Conservation (phyloP, 2,888 invertebrate genomes). For the Phanerotoma sp. region DNA sequence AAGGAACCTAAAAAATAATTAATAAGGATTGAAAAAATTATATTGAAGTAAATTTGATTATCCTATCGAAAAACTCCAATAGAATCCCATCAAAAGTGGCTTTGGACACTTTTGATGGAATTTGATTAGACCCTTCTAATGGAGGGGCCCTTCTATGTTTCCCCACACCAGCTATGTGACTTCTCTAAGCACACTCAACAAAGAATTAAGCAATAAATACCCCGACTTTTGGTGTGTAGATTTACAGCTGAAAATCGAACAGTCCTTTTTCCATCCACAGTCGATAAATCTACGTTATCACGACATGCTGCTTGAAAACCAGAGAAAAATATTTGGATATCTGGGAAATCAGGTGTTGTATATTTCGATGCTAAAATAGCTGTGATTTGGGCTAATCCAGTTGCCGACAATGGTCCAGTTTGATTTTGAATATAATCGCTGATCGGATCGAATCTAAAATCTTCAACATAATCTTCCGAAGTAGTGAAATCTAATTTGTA, state of each 20-base stretch:
- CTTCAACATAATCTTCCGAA: constrained; percentile 45
- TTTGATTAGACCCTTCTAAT: too few relatives aligned
- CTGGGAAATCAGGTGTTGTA: constrained; percentile 65
- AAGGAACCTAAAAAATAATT: too few relatives aligned
- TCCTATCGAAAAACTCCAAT: too few relatives aligned
- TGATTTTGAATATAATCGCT: constrained; percentile 62
- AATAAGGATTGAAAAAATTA: too few relatives aligned
- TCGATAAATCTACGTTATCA: constrained; percentile 39
- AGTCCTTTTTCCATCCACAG: constrained; percentile 18
- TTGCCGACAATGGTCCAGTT: constrained; percentile 65
- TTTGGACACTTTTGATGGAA: too few relatives aligned
- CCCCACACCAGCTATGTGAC: too few relatives aligned
- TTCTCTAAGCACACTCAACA: too few relatives aligned
- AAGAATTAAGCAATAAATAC: constrained; percentile 45
- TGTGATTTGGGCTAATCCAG: constrained; percentile 69
- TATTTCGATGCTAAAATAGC: constrained; percentile 64
- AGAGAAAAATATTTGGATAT: constrained; percentile 68
- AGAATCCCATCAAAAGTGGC: too few relatives aligned
- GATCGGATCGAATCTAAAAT: constrained; percentile 61
- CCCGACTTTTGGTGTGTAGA: constrained; percentile 68
- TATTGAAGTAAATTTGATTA: too few relatives aligned
- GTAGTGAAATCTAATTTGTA: constrained; percentile 62
- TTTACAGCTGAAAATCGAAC: constrained; percentile 63
- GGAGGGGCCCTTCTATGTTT: too few relatives aligned
- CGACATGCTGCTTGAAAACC: constrained; percentile 66